Percentiles rank a stretch among this genome's conserved stretches.
Conservation (phyloP, 2,113 vertebrate species). For the Ranitomeya imitator region DNA sequence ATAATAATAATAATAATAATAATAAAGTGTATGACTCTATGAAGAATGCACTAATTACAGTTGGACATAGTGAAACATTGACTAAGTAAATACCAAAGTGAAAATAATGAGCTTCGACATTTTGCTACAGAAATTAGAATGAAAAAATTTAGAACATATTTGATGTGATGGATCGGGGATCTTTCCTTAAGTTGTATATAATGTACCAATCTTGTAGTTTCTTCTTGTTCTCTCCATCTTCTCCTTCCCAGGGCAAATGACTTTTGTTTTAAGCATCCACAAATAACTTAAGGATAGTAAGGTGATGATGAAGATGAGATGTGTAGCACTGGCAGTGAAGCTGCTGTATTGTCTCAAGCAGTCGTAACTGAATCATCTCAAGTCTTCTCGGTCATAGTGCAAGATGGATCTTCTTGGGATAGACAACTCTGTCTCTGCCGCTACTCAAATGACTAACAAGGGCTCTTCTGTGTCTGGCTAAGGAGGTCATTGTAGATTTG, state of each 20-base stretch:
- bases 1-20: too few species aligned
- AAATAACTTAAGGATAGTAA: background rate
- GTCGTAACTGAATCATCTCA: conserved; percentile 51
- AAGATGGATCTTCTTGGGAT: conserved; percentile 66
- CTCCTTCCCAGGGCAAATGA: background rate
- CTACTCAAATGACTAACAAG: conserved; percentile 75
- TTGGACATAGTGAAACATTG: background rate
- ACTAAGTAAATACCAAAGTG: background rate
- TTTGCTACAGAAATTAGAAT: background rate
- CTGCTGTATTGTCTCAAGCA: conserved; percentile 42
- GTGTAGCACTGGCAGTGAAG: conserved; percentile 41
- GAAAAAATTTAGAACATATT: background rate
- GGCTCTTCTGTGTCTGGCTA: conserved; percentile 87
- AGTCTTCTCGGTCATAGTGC: conserved; percentile 59
- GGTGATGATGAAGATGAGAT: conserved; percentile 12
- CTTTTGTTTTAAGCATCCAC: background rate
- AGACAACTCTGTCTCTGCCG: conserved; percentile 22
- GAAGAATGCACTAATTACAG: background rate
- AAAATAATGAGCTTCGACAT: background rate
- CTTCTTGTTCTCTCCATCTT: background rate
- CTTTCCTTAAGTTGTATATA: background rate
- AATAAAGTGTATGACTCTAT: too few species aligned
- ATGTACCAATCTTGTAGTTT: background rate
- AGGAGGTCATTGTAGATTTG: conserved; percentile 95
- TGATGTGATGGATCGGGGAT: background rate